Evolutionary conservation across 53 echinoderm and acorn worm genomes (phyloP).

Genomic region (Stichopus horrens): DNA sequence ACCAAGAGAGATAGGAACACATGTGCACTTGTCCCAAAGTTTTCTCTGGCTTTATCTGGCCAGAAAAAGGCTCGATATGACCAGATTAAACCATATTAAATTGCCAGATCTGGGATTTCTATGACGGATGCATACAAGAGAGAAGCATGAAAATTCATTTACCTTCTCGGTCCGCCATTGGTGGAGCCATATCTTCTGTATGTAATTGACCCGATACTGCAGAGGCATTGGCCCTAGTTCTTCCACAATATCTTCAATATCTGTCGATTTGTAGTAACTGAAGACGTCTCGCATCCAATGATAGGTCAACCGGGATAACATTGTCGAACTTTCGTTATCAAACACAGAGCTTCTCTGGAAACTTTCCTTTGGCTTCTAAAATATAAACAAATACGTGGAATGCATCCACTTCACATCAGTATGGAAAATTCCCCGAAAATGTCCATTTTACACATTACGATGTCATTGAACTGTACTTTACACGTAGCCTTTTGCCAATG

Average conservation of each 20-base stretch:
- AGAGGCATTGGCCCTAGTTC: constrained; percentile 13
- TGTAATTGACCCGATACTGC: neutral
- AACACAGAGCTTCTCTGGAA: neutral
- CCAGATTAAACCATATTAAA: too few species aligned
- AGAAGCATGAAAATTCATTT: neutral
- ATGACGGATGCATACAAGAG: too few species aligned
- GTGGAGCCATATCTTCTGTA: constrained; percentile 1
- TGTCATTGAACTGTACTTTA: too few species aligned
- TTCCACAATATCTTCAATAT: constrained; percentile 12
- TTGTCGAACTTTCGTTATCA: neutral
- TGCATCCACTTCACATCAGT: too few species aligned
- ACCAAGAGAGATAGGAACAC: too few species aligned
- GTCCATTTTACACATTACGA: too few species aligned
- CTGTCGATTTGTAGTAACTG: neutral
- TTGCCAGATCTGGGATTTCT: too few species aligned
- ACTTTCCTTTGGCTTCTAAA: neutral
- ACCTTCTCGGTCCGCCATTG: constrained; percentile 16
- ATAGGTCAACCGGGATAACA: constrained; percentile 1
- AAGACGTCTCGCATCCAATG: constrained; percentile 3
- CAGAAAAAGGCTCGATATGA: too few species aligned
- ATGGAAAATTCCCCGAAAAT: too few species aligned
- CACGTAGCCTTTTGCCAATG: too few species aligned
- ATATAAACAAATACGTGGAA: neutral
- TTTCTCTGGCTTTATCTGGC: too few species aligned
- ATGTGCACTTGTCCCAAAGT: too few species aligned